Evolutionary conservation across 2,888 invertebrate species (phyloP), one percentile per base, ranked within the genome.

Genomic region (Ephialtes manifestator): DNA sequence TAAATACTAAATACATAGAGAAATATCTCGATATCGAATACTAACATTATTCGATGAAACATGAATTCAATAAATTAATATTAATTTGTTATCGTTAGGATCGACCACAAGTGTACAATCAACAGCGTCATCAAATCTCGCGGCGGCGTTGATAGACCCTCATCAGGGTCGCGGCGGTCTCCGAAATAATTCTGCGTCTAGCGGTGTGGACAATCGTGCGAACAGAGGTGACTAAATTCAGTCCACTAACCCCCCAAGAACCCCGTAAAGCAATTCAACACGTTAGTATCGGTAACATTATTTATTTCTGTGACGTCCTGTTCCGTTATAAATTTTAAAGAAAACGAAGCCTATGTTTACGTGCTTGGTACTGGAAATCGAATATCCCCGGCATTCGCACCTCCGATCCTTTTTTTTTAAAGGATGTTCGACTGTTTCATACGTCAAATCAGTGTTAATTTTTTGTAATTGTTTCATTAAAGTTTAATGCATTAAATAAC

Each of bases 101-200:
- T 94, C 94, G 51, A 94, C 93, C 77, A 93, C 93, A 81, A 94
- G 94, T 86, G 92, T 94, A 68, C 94, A 94, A 88, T 94, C 94
- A 65, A 94, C 94, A 81, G 95, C 95, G 87, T 94, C 95, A 46
- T 95, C 95, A 53, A 95, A 95, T 90, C 94, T 96, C 65, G 95
- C 96, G 67, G 96, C 96, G 53, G 95, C 96, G 4, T 93, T 96
- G 71, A 93, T 96, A 85, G 96, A 96, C 88, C 94, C 94, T n/a
- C 94, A 94, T 88, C 95, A 95, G 18, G 94, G 95, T 81, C 94
- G 94, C 65, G 90, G 92, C 58, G 90, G 92, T 77, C 90, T 94
- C 46, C 92, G 94, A 63, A 93, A 90, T 88, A 91, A 90, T 83
- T 93, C 93, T 7, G 88, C 92, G 80, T 89, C 92, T 8, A 92